These are phyloP conservation scores for Mesoligia furuncula DNA, from an alignment of 2,888 invertebrate species.

Conservation along the genomic window DNA sequence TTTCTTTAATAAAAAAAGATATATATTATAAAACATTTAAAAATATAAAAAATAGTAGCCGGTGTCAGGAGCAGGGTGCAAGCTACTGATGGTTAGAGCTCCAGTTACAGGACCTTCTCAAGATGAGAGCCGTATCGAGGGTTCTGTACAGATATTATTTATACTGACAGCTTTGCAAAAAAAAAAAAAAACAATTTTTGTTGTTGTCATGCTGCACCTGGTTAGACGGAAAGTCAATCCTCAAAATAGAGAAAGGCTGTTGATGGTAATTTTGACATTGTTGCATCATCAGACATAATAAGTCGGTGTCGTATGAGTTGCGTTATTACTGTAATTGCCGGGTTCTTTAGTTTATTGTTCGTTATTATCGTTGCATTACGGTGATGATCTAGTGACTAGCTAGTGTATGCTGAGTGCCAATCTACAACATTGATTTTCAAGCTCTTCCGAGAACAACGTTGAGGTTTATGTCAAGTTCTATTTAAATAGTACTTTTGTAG, in stretches of 20 bases:
- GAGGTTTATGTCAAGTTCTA: neutral
- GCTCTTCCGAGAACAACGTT: neutral
- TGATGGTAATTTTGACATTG: neutral
- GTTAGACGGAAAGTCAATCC: neutral
- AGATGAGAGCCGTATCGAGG: neutral
- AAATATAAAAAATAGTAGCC: neutral
- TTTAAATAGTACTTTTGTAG: no score
- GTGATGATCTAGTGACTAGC: constrained; percentile 8
- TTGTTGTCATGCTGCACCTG: no score
- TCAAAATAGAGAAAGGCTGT: neutral
- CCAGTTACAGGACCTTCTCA: neutral
- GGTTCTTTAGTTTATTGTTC: neutral
- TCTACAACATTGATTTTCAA: neutral
- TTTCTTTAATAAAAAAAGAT: no score
- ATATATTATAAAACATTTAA: no score
- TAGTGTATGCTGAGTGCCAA: neutral
- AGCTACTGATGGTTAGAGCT: no score
- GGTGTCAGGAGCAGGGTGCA: neutral
- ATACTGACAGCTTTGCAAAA: neutral
- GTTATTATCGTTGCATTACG: constrained; percentile 21
- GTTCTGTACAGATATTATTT: neutral
- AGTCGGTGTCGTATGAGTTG: neutral
- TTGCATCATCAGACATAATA: neutral
- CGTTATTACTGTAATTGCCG: neutral
- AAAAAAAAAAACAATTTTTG: no score